Evolutionary conservation across 2,113 vertebrate genomes (phyloP), one percentile per base, ranked within the genome.

Genomic region (Centrocercus urophasianus): DNA sequence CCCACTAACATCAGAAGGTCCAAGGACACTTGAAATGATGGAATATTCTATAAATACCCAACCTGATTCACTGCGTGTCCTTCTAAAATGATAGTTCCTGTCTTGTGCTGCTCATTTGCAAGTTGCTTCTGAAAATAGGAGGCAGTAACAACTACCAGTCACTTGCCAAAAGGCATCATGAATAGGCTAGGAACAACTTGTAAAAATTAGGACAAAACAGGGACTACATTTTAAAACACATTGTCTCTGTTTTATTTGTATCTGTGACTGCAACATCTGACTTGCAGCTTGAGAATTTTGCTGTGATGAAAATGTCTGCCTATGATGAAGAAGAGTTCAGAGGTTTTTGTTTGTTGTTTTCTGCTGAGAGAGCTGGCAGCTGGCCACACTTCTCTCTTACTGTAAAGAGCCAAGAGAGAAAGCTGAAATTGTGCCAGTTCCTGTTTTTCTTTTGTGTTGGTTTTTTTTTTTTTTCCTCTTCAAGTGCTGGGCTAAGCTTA

Each of bases 11-110:
- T 86, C 77, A 78, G 47, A 75, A 45, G 47, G 19, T 43, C 32
- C 34, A 56, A 64, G 47, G 69, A 18, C 50, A 47, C 69, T 50
- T 60, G 69, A 73, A 81, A 81, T 22, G 9, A 28, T 77, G 66
- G 16, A 17, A 34, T 30, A 32, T 86, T 34, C 83, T 90, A 77
- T 79, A 93, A 90, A 95, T 94, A 85, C 8, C 45, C 40, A n/a
- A 80, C 80, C 76, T 78, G 22, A 73, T 67, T 79, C 48, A 42
- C 67, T 3, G 17, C 57, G 27, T 17, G 40, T 40, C 36, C 61
- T 82, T 82, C 60, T 63, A 24, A 83, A 81, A 25, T 28, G 21
- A 4, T 9, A 70, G 25, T 76, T 75, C 21, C 45, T 69, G 36
- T 57, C 38, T 45, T 38, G 40, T 59, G 60, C 64, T 83, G 71